phyloP scores from a whole-genome alignment of 2,113 vertebrate species.

The Neoarius graeffei region DNA sequence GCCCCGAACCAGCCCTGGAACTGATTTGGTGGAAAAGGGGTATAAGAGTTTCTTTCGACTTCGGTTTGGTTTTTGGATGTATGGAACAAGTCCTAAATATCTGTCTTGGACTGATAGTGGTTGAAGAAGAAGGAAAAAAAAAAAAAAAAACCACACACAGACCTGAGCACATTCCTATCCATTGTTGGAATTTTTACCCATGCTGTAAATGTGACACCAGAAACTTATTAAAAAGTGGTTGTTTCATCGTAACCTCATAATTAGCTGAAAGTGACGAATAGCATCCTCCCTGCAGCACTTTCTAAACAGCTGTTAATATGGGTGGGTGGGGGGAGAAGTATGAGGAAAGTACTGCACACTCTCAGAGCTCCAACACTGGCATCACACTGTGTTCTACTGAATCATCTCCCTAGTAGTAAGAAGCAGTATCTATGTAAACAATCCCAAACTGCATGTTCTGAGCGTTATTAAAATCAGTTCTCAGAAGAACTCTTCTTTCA shows the following conservation, averaged over 20 bases:
- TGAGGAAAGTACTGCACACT: not conserved
- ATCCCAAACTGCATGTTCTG: not conserved
- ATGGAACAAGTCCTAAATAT: not conserved
- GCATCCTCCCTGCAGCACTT: not conserved
- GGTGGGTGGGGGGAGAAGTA: too few relatives aligned
- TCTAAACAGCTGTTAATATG: conserved; percentile 1
- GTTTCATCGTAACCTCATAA: conserved; percentile 10
- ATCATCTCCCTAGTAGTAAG: not conserved
- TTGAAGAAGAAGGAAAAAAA: too few relatives aligned
- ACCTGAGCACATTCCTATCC: not conserved
- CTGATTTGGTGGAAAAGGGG: too few relatives aligned
- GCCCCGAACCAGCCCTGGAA: too few relatives aligned
- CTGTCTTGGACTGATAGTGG: not conserved
- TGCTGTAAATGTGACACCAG: not conserved
- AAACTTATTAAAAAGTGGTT: not conserved
- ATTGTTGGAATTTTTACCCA: not conserved
- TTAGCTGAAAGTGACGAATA: not conserved
- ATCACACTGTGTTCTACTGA: not conserved
- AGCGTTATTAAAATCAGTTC: not conserved
- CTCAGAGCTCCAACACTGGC: not conserved
- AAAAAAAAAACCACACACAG: not conserved
- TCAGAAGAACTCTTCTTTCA: not conserved
- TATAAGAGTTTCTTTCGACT: not conserved
- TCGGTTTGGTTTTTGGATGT: not conserved
- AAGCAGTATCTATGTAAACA: not conserved